Evolutionary conservation across 2,113 vertebrate genomes (phyloP).

Genomic region (Sebastes schlegelii): DNA sequence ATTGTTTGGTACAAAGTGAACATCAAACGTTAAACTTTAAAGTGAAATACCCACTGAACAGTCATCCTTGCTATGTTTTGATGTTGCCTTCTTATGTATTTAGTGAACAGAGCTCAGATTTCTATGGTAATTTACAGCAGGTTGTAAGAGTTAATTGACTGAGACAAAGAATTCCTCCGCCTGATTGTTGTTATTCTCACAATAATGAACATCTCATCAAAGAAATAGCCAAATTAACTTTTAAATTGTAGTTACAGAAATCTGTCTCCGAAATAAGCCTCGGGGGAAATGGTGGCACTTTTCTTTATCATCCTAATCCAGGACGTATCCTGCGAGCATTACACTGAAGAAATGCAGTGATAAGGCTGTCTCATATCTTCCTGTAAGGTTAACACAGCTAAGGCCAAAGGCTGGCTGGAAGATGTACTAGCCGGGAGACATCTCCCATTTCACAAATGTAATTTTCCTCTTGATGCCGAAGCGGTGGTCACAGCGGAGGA

Average conservation of each 20-base stretch:
- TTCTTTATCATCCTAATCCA: constrained; percentile 34
- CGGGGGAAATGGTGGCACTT: neutral
- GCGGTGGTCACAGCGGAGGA: constrained; percentile 12
- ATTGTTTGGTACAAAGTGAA: neutral
- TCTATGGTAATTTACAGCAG: constrained; percentile 13
- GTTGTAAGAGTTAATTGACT: constrained; percentile 10
- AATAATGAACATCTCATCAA: constrained; percentile 20
- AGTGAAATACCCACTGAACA: neutral
- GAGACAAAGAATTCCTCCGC: constrained; percentile 6
- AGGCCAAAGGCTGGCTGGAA: constrained; percentile 19
- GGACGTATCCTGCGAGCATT: constrained; percentile 21
- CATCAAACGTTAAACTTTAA: neutral
- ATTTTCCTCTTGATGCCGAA: constrained; percentile 34
- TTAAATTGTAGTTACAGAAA: constrained; percentile 16
- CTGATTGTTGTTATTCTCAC: constrained; percentile 14
- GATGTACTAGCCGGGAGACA: constrained; percentile 17
- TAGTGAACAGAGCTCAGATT: constrained; percentile 3
- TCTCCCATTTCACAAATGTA: constrained; percentile 42
- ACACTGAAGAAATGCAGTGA: constrained; percentile 24
- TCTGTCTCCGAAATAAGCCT: constrained; percentile 6
- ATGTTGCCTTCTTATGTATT: neutral
- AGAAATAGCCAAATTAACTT: constrained; percentile 14
- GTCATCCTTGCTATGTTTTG: neutral
- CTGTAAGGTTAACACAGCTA: constrained; percentile 21
- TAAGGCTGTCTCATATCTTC: constrained; percentile 38